phyloP scores from a whole-genome alignment of 2,888 invertebrate genomes.

The Drosophila helvetica region DNA sequence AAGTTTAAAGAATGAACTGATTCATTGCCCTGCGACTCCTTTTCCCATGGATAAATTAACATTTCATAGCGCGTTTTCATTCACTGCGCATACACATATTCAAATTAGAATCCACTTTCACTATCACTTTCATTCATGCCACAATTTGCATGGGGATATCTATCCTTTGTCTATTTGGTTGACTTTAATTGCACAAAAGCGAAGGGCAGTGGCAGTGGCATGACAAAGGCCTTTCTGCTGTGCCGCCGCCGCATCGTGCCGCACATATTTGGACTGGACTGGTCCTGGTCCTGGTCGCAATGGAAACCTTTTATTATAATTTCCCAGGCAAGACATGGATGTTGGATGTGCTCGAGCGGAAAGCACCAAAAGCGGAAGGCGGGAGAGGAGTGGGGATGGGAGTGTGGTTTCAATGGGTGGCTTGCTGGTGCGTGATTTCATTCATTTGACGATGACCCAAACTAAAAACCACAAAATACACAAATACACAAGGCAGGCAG shows the following conservation, averaged over 20 bases:
- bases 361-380: conserved; percentile 56
- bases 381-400: not conserved
- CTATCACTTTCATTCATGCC: not conserved
- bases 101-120: not conserved
- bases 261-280: conserved; percentile 36
- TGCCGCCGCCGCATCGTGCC: too few species aligned
- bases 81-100: not conserved
- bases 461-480: conserved; percentile 74
- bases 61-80: not conserved
- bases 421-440: conserved; percentile 52
- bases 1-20: not conserved
- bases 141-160: not conserved
- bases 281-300: conserved; percentile 60
- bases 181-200: conserved; percentile 69
- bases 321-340: conserved; percentile 65
- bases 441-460: conserved; percentile 69
- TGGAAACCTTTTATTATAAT: conserved; percentile 75
- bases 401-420: not conserved
- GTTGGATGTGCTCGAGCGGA: conserved; percentile 58
- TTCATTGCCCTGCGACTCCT: not conserved
- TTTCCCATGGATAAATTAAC: not conserved
- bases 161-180: conserved; percentile 43
- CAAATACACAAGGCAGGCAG: conserved; percentile 49
- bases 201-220: conserved; percentile 45
- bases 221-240: conserved; percentile 9